These are phyloP conservation scores for Sparidentex hasta DNA, from an alignment of 2,797 vertebrate species.

Conservation along the genomic window DNA sequence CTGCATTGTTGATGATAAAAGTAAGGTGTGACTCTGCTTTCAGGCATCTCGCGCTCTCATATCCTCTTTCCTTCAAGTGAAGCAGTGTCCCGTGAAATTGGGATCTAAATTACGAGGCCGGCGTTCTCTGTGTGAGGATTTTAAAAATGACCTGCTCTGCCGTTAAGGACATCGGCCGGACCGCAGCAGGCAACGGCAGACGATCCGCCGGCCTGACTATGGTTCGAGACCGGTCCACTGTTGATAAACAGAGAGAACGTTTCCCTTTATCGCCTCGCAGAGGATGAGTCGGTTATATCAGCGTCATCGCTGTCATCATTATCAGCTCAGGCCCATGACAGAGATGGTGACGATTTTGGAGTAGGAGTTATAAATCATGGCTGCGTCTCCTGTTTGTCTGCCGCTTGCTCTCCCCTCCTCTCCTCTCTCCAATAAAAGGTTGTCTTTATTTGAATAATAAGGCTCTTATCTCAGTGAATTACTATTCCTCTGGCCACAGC, in stretches of 20 bases:
- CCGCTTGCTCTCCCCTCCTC: slow-evolving; percentile 27
- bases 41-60: slow-evolving; percentile 75
- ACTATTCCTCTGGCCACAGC: slow-evolving; percentile 56
- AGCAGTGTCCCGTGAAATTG: slow-evolving; percentile 95
- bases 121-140: slow-evolving; percentile 76
- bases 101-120: slow-evolving; percentile 89
- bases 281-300: slow-evolving; percentile 55
- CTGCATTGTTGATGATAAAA: slow-evolving; percentile 72
- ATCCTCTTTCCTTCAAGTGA: slow-evolving; percentile 89
- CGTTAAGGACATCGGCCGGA: slow-evolving; percentile 67
- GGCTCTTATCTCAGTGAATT: slow-evolving; percentile 73
- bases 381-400: slow-evolving; percentile 49
- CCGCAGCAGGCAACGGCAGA: slow-evolving; percentile 52
- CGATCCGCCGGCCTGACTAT: slow-evolving; percentile 38
- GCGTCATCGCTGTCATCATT: slow-evolving; percentile 62
- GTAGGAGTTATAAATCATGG: slow-evolving; percentile 66
- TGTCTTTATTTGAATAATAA: slow-evolving; percentile 78
- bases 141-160: slow-evolving; percentile 66
- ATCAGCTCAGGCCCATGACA: slow-evolving; percentile 60
- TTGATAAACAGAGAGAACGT: slow-evolving; percentile 40
- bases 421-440: slow-evolving; percentile 37
- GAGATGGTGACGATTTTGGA: slow-evolving; percentile 66
- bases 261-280: slow-evolving; percentile 46
- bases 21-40: slow-evolving; percentile 84
- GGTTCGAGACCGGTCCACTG: slow-evolving; percentile 23